A percentile compares a stretch with the other conserved stretches of the same genome.
These are phyloP conservation scores for Cephalopholis sonnerati DNA, from an alignment of 2,113 vertebrate species.

Conservation along the genomic window DNA sequence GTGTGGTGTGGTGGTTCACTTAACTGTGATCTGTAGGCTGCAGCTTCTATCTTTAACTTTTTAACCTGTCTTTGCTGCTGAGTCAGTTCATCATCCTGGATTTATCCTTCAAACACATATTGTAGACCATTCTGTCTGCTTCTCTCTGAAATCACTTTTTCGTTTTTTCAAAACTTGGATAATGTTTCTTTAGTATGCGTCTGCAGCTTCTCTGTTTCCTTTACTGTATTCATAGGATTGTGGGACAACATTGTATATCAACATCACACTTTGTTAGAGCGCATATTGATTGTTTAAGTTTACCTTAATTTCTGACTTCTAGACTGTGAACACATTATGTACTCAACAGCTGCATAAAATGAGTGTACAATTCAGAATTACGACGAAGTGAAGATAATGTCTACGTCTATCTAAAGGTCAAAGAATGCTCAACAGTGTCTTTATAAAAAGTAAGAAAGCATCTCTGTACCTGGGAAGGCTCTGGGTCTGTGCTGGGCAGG, in stretches of 20 bases:
- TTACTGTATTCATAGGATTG: background rate
- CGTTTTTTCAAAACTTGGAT: too few species aligned
- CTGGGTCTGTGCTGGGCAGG: conserved; percentile 87
- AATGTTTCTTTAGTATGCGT: background rate
- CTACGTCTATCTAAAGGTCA: background rate
- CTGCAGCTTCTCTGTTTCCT: background rate
- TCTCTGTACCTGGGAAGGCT: conserved; percentile 88
- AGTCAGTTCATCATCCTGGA: too few species aligned
- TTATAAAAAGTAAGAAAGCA: background rate
- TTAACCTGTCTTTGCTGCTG: too few species aligned
- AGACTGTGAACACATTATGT: background rate
- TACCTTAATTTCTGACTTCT: background rate
- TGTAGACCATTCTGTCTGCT: too few species aligned
- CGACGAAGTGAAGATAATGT: background rate
- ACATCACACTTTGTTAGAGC: background rate
- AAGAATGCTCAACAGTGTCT: background rate
- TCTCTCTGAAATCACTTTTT: too few species aligned
- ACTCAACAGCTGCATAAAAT: background rate
- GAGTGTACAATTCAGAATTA: background rate
- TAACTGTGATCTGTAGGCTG: too few species aligned
- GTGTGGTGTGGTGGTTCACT: too few species aligned
- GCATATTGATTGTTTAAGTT: background rate
- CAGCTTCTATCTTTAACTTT: too few species aligned
- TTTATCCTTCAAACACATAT: too few species aligned
- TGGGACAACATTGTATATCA: background rate